Conservation (phyloP, 1,140 invertebrate genomes). For the Halesus radiatus region DNA sequence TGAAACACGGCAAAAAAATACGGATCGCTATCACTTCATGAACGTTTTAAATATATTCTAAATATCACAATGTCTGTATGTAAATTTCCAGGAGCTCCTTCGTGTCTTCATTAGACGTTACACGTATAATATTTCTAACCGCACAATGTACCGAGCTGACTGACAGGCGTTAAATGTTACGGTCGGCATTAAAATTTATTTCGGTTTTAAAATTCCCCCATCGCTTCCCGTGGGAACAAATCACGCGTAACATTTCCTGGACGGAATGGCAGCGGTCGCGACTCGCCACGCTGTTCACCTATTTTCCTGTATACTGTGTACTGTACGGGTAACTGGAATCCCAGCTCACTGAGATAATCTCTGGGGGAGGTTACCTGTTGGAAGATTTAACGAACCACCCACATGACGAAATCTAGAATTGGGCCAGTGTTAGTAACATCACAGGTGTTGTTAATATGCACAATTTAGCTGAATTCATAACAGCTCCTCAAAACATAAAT, state of each 20-base stretch:
- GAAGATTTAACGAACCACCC: slow-evolving; percentile 25
- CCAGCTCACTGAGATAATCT: slow-evolving; percentile 7
- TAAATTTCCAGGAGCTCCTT: too few relatives aligned
- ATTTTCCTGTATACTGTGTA: too few relatives aligned
- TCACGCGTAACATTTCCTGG: slow-evolving; percentile 3
- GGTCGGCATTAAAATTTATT: not conserved
- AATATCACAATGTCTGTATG: too few relatives aligned
- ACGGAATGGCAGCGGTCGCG: not conserved
- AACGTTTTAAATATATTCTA: too few relatives aligned
- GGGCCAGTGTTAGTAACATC: not conserved
- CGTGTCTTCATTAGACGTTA: too few relatives aligned
- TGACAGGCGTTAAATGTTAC: not conserved
- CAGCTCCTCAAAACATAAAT: too few relatives aligned
- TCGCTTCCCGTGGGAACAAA: not conserved
- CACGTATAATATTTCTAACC: not conserved
- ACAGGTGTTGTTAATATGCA: not conserved
- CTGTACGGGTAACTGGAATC: not conserved
- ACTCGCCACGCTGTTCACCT: not conserved
- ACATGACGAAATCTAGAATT: slow-evolving; percentile 11
- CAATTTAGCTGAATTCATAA: too few relatives aligned
- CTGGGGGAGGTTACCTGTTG: not conserved
- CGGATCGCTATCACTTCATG: too few relatives aligned
- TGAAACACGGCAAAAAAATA: too few relatives aligned
- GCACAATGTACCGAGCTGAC: not conserved
- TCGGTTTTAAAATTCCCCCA: not conserved